A percentile compares a stretch with the other conserved stretches of the same genome.
Evolutionary conservation across 1,140 invertebrate genomes (phyloP).

Genomic region (Drosophila persimilis): DNA sequence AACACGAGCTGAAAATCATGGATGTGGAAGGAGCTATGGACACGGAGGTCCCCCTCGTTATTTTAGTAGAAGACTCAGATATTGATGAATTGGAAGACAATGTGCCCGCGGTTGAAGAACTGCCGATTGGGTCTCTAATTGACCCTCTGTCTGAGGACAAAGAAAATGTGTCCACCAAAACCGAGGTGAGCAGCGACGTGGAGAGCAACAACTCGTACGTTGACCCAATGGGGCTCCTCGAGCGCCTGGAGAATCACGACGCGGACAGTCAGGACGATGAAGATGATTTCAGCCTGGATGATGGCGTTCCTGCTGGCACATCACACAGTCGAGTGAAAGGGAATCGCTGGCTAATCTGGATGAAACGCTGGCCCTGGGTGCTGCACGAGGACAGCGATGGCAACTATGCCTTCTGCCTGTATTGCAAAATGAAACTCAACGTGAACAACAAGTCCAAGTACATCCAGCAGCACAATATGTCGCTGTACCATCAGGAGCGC

Average conservation of each 20-base stretch:
- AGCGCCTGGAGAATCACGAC: conserved; percentile 45
- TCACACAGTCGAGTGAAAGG: neutral
- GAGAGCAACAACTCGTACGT: conserved; percentile 49
- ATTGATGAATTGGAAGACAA: conserved; percentile 8
- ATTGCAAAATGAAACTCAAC: conserved; percentile 64
- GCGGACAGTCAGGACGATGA: conserved; percentile 41
- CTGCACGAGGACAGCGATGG: conserved; percentile 54
- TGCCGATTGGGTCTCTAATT: neutral
- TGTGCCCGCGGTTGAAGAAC: conserved; percentile 9
- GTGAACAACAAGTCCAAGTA: conserved; percentile 29
- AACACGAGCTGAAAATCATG: conserved; percentile 64
- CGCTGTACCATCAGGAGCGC: conserved; percentile 68
- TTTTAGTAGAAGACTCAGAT: conserved; percentile 41
- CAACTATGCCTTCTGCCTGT: conserved; percentile 53
- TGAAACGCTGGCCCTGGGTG: conserved; percentile 65
- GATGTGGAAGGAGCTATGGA: conserved; percentile 55
- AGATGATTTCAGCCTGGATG: conserved; percentile 48
- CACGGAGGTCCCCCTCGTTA: conserved; percentile 8
- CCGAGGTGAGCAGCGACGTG: conserved; percentile 47
- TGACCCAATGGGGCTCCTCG: conserved; percentile 63
- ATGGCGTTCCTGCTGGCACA: conserved; percentile 11
- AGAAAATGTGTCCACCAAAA: conserved; percentile 41
- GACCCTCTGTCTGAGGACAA: conserved; percentile 28
- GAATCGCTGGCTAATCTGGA: conserved; percentile 56
- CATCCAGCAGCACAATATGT: conserved; percentile 63